Base-by-base conservation (phyloP, 1,140 invertebrate species). In the Achatina immaculata region DNA sequence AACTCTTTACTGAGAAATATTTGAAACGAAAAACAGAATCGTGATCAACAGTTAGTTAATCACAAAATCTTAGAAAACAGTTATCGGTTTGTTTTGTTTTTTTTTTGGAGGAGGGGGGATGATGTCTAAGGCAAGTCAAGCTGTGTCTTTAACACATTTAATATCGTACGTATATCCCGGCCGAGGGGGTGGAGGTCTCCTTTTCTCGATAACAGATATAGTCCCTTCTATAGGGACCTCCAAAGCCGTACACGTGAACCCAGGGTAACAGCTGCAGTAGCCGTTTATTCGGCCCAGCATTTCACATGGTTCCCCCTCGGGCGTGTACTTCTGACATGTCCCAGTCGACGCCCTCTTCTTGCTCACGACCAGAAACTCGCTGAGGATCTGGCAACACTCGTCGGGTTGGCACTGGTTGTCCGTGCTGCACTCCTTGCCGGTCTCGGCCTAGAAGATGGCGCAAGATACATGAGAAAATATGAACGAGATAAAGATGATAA, bases 311-410 rank as follows among this genome's bases (percentile, higher is more conserved):
- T 62, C 1, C 16, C 58, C 58, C 9, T 62, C 58, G 4, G n/a
- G 58, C 31, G 31, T 31, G 58, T 62, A 62, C 28, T 1, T 6
- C 16, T 62, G 58, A 16, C 58, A 62, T 62, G 58, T 62, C 31
- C 58, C 58, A 62, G 42, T 1, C n/a, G 28, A 2, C 19, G 11
- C 38, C 11, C 71, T 43, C 24, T 24, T 51, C 34, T 48, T 73
- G 71, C 71, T 73, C 19, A 48, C 43, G 0, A 73, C 43, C 71
- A 73, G 48, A 28, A 73, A 73, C 71, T 73, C 42, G 48, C 71
- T 73, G 43, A 73, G 71, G 21, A 73, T 73, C 71, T 73, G 71
- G 48, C 71, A 73, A 34, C 71, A 73, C 28, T 73, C 71, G 4
- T 45, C 71, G 0, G 2, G 6, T 7, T 36, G 42, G 42, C 71